These are phyloP conservation scores for Digitonthophagus gazella DNA, from an alignment of 2,888 invertebrate species.

Conservation along the genomic window DNA sequence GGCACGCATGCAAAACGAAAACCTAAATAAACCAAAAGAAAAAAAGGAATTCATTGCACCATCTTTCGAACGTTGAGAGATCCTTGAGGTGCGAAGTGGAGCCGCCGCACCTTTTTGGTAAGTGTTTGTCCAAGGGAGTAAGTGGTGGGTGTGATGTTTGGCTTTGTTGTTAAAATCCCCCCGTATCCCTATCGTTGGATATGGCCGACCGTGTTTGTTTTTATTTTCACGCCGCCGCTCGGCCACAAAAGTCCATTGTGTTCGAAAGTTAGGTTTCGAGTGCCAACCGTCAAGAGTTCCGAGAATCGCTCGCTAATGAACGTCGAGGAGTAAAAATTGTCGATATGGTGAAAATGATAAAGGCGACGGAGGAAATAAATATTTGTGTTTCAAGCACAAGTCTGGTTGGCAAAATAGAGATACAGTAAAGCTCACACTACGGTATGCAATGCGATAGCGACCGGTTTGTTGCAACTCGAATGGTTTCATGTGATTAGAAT, in stretches of 20 bases:
- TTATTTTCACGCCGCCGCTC: slow-evolving; percentile 13
- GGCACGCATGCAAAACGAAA: too few relatives aligned
- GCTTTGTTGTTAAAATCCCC: slow-evolving; percentile 11
- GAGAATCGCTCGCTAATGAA: slow-evolving; percentile 5
- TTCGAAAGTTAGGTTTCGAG: not conserved
- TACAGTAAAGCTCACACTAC: too few relatives aligned
- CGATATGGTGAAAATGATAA: not conserved
- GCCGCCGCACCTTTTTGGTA: not conserved
- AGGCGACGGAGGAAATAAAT: not conserved
- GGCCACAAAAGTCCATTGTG: slow-evolving; percentile 11
- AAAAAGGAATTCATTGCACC: not conserved
- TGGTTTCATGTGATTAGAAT: too few relatives aligned
- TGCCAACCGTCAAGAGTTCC: not conserved
- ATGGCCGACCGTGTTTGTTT: slow-evolving; percentile 15
- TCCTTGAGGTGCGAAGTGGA: slow-evolving; percentile 10
- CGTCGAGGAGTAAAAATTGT: not conserved
- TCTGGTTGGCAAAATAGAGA: not conserved
- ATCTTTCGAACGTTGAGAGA: not conserved
- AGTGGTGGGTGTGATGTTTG: slow-evolving; percentile 18
- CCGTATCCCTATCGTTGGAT: not conserved
- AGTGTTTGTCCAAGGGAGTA: slow-evolving; percentile 13
- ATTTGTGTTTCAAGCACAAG: not conserved
- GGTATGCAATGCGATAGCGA: too few relatives aligned
- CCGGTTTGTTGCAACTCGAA: too few relatives aligned
- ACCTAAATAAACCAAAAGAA: not conserved